Base-by-base conservation (phyloP, 2,888 invertebrate species). In the Epinotia brunnichana region DNA sequence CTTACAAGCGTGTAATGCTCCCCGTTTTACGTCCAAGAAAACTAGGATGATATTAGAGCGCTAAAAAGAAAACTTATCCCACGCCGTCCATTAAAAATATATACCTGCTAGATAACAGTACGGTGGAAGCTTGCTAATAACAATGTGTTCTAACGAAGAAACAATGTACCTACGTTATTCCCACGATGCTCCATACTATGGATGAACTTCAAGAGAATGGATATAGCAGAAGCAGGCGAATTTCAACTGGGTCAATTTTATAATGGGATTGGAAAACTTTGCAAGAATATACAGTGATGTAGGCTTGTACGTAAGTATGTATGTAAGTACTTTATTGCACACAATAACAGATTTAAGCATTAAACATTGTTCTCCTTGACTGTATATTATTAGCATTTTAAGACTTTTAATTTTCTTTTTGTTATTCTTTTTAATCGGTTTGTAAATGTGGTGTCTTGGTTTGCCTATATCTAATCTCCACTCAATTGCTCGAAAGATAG, bases 101-200 rank as follows among this genome's bases (percentile, higher is more conserved):
- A 56, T 24, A 56, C 48, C 48, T 35, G 24, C 41, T 17, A 17
- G 35, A 57, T 48, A 39, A 19, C n/a, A 39, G 54, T 19, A 66
- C 24, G 21, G 41, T n/a, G 48, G 66, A 17, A 68, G 57, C 44
- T 57, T 17, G 29, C 67, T 59, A 59, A 57, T 67, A 67, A 67
- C 67, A 67, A 67, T 67, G 66, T 66, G 70, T 63, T 63, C 51
- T 57, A 63, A 70, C 70, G 51, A 62, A 29, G 70, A 48, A 70
- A 70, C 70, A 63, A 70, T 64, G 64, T 64, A 59, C 59, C 24
- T 57, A 59, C 59, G 39, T 57, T 64, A 70, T 59, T 64, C 21
- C 39, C 59, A 60, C 48, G n/a, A 35, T 44, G 64, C 48, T 59
- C 21, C 57, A 70, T 57, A 48, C 56, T 41, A 60, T 53, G 41